Evolutionary conservation across 2,888 invertebrate species (phyloP).

Genomic region (Tuta absoluta): DNA sequence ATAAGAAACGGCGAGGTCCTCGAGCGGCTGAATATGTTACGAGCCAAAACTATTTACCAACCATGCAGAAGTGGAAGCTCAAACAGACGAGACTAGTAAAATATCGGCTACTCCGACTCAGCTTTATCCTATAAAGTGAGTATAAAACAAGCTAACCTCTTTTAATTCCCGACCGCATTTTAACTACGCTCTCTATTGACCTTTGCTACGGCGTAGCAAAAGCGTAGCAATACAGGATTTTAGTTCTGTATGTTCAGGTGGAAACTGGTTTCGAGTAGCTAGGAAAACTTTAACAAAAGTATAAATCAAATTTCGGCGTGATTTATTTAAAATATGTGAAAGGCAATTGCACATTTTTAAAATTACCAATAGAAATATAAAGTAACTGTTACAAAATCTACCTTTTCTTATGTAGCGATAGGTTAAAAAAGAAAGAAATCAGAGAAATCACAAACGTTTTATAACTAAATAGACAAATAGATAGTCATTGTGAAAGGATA

Average conservation of each 20-base stretch:
- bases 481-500: slow-evolving; percentile 37
- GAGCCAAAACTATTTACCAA: slow-evolving; percentile 31
- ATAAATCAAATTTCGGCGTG: too few species aligned
- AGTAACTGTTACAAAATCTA: not conserved
- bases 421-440: not conserved
- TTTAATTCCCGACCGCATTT: slow-evolving; percentile 17
- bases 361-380: not conserved
- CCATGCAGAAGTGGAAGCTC: slow-evolving; percentile 25
- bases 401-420: not conserved
- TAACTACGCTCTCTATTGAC: slow-evolving; percentile 7
- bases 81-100: slow-evolving; percentile 29
- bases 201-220: slow-evolving; percentile 8
- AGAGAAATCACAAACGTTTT: not conserved
- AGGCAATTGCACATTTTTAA: too few species aligned
- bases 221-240: slow-evolving; percentile 6
- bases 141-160: slow-evolving; percentile 10
- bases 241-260: not conserved
- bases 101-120: slow-evolving; percentile 19
- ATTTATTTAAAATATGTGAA: not conserved
- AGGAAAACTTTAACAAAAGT: too few species aligned
- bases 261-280: not conserved
- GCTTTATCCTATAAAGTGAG: slow-evolving; percentile 4
- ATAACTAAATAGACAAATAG: slow-evolving; percentile 24
- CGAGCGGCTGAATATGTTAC: slow-evolving; percentile 32
- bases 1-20: slow-evolving; percentile 34